phyloP scores from a whole-genome alignment of 1,140 invertebrate species.

The Ips nitidus region DNA sequence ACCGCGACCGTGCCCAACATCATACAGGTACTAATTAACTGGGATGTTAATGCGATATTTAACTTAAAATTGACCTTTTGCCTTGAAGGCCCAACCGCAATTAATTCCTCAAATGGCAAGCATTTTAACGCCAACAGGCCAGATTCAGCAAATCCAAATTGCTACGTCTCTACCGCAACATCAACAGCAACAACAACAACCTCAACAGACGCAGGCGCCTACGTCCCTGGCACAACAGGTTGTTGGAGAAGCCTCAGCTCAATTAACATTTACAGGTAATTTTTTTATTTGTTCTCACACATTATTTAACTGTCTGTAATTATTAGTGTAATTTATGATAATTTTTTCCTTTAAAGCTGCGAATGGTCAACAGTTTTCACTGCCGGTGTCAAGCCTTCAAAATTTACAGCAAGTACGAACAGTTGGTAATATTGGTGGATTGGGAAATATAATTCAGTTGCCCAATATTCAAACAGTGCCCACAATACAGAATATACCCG shows the following conservation, averaged over 20 bases:
- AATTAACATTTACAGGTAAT: slow-evolving; percentile 34
- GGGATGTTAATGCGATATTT: background rate
- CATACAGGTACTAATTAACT: slow-evolving; percentile 56
- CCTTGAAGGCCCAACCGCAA: slow-evolving; percentile 53
- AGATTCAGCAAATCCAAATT: slow-evolving; percentile 72
- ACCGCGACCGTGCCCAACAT: slow-evolving; percentile 58
- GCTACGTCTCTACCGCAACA: slow-evolving; percentile 52
- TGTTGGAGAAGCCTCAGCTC: slow-evolving; percentile 22
- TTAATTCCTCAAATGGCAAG: slow-evolving; percentile 73
- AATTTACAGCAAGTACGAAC: slow-evolving; percentile 52
- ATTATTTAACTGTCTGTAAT: background rate
- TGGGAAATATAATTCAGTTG: slow-evolving; percentile 51
- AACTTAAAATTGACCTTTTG: background rate
- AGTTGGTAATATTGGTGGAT: slow-evolving; percentile 41
- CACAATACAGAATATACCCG: slow-evolving; percentile 52
- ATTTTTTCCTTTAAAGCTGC: too few species aligned
- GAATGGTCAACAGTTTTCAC: slow-evolving; percentile 70
- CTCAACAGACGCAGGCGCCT: slow-evolving; percentile 24
- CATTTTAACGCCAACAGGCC: slow-evolving; percentile 82
- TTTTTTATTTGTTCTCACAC: background rate
- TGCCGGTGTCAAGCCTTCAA: slow-evolving; percentile 64
- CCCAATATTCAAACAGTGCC: slow-evolving; percentile 51
- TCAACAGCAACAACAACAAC: slow-evolving; percentile 36
- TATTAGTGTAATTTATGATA: too few species aligned
- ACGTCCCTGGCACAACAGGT: slow-evolving; percentile 45